These are phyloP conservation scores for Onychorhynchus coronatus DNA, from an alignment of 2,113 vertebrate genomes.

Conservation along the genomic window DNA sequence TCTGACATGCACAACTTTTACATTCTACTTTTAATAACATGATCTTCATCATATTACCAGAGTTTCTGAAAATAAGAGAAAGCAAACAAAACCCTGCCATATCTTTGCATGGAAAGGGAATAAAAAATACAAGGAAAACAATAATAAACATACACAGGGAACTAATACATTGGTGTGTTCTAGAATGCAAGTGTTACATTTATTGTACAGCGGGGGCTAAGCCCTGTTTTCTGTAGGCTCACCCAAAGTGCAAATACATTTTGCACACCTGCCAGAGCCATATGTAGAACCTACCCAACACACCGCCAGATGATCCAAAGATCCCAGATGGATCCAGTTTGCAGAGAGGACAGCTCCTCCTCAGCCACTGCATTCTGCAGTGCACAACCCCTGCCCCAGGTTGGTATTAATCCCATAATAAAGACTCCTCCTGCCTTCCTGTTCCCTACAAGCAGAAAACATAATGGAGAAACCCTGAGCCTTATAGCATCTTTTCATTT, in stretches of 20 bases:
- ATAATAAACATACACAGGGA: neutral
- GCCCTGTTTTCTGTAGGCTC: neutral
- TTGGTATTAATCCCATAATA: neutral
- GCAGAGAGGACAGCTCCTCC: neutral
- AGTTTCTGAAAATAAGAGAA: neutral
- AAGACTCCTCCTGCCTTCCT: neutral
- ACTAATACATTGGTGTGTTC: neutral
- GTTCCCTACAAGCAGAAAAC: neutral
- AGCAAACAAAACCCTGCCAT: neutral
- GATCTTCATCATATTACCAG: neutral
- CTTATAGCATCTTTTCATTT: neutral
- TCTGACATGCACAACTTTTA: neutral
- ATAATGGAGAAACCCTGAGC: neutral
- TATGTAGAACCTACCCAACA: neutral
- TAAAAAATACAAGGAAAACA: neutral
- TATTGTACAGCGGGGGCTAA: neutral
- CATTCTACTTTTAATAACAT: neutral
- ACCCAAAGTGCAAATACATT: neutral
- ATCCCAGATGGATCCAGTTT: neutral
- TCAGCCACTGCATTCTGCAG: neutral
- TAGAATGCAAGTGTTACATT: neutral
- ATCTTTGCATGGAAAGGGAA: neutral
- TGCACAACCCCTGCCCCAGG: neutral
- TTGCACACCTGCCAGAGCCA: neutral
- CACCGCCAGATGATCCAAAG: neutral